These are phyloP conservation scores for Artemisiospiza belli DNA, from an alignment of 2,113 vertebrate genomes.

Conservation along the genomic window DNA sequence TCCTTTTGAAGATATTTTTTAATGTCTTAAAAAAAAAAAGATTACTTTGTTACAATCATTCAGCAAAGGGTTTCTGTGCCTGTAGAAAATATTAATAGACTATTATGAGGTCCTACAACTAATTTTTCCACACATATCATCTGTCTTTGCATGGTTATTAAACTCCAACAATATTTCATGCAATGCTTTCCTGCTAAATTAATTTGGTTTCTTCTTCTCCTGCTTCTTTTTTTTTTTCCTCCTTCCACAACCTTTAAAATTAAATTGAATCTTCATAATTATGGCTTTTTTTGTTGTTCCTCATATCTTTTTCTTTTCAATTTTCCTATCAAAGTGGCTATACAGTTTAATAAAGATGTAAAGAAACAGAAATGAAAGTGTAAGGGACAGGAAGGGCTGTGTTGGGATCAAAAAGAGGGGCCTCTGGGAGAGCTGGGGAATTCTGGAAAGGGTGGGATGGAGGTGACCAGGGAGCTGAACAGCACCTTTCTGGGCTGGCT, in stretches of 20 bases:
- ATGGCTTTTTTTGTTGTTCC: slow-evolving; percentile 79
- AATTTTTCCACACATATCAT: slow-evolving; percentile 87
- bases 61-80: slow-evolving; percentile 80
- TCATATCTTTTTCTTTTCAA: slow-evolving; percentile 81
- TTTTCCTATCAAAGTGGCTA: slow-evolving; percentile 82
- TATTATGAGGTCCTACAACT: slow-evolving; percentile 87
- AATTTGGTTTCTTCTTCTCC: slow-evolving; percentile 83
- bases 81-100: slow-evolving; percentile 83
- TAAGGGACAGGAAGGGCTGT: slow-evolving; percentile 71
- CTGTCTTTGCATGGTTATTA: slow-evolving; percentile 85
- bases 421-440: slow-evolving; percentile 22
- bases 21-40: slow-evolving; percentile 69
- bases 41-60: slow-evolving; percentile 80
- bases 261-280: slow-evolving; percentile 85
- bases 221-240: slow-evolving; percentile 77
- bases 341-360: slow-evolving; percentile 83
- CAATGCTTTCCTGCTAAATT: slow-evolving; percentile 83
- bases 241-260: slow-evolving; percentile 82
- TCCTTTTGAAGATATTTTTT: slow-evolving; percentile 80
- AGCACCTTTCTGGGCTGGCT: neutral
- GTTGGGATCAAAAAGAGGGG: slow-evolving; percentile 52
- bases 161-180: slow-evolving; percentile 88
- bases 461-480: neutral
- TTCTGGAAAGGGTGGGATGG: slow-evolving; percentile 14
- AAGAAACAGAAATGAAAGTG: slow-evolving; percentile 78